These are phyloP conservation scores for Ammodytes dubius DNA, from an alignment of 2,113 vertebrate species.

Conservation along the genomic window DNA sequence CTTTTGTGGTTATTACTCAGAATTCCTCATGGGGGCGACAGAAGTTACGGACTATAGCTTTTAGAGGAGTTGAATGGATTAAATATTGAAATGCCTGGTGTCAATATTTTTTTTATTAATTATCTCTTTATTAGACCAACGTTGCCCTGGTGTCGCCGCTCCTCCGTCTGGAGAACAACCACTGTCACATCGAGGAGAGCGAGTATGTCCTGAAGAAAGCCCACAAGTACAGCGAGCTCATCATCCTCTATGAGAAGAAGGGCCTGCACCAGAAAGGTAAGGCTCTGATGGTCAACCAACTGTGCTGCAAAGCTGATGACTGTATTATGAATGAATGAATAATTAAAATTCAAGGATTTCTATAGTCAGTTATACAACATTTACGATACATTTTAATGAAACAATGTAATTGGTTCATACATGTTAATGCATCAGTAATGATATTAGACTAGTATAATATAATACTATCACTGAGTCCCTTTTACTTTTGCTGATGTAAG, in stretches of 20 bases:
- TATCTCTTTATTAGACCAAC: constrained; percentile 87
- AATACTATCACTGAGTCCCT: background rate
- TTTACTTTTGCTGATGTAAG: too few relatives aligned
- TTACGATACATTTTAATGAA: too few relatives aligned
- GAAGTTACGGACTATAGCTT: too few relatives aligned
- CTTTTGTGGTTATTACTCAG: too few relatives aligned
- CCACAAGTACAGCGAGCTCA: constrained; percentile 98
- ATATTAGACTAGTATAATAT: background rate
- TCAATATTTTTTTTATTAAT: background rate
- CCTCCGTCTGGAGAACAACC: constrained; percentile 97
- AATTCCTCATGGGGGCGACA: too few relatives aligned
- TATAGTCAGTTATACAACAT: too few relatives aligned
- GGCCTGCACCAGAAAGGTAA: constrained; percentile 97
- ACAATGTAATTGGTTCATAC: background rate
- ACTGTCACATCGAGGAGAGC: constrained; percentile 98
- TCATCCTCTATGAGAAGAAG: constrained; percentile 99
- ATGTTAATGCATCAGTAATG: background rate
- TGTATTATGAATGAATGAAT: background rate
- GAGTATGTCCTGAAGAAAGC: constrained; percentile 98
- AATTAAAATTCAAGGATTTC: too few relatives aligned
- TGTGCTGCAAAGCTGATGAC: background rate
- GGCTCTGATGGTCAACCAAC: background rate
- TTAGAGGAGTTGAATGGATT: background rate
- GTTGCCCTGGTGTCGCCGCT: constrained; percentile 96
- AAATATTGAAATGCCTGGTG: background rate